phyloP scores from a whole-genome alignment of 2,888 invertebrate genomes.

The Drosophila sordidula region DNA sequence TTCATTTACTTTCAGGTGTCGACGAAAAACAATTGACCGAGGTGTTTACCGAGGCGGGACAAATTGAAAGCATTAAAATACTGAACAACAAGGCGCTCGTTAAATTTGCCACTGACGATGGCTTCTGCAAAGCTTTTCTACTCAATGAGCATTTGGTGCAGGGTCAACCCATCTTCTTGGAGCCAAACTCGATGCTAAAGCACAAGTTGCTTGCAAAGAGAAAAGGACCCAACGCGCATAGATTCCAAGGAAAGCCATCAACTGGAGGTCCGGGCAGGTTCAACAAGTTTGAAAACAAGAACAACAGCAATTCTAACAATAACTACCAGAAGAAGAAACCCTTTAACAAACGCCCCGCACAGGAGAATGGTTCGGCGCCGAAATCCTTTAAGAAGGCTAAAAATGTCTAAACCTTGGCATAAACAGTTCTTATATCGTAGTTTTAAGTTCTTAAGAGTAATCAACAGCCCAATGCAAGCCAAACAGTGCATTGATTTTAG shows the following conservation, averaged over 20 bases:
- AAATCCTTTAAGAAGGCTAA: slow-evolving; percentile 43
- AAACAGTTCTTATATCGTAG: slow-evolving; percentile 10
- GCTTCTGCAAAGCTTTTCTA: slow-evolving; percentile 77
- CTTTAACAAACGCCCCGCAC: slow-evolving; percentile 58
- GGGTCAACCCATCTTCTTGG: slow-evolving; percentile 67
- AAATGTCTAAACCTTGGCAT: slow-evolving; percentile 20
- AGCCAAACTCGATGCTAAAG: slow-evolving; percentile 74
- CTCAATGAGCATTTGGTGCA: slow-evolving; percentile 57
- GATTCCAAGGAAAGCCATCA: slow-evolving; percentile 4
- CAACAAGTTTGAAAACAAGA: slow-evolving; percentile 15
- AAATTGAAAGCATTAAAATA: slow-evolving; percentile 50
- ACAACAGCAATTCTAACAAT: background rate
- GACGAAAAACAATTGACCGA: slow-evolving; percentile 54
- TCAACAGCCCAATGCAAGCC: slow-evolving; percentile 22
- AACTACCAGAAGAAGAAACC: slow-evolving; percentile 31
- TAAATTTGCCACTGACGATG: slow-evolving; percentile 68
- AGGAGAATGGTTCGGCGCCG: slow-evolving; percentile 22
- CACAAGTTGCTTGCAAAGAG: slow-evolving; percentile 22
- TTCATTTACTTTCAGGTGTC: slow-evolving; percentile 24
- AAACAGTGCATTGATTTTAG: slow-evolving; percentile 39
- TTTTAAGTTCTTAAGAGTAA: slow-evolving; percentile 38
- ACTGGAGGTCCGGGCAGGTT: slow-evolving; percentile 18
- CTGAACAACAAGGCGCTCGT: slow-evolving; percentile 55
- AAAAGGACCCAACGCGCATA: background rate
- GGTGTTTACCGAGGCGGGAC: slow-evolving; percentile 61